These are phyloP conservation scores for Emmelina monodactyla DNA, from an alignment of 2,888 invertebrate species.

Conservation along the genomic window DNA sequence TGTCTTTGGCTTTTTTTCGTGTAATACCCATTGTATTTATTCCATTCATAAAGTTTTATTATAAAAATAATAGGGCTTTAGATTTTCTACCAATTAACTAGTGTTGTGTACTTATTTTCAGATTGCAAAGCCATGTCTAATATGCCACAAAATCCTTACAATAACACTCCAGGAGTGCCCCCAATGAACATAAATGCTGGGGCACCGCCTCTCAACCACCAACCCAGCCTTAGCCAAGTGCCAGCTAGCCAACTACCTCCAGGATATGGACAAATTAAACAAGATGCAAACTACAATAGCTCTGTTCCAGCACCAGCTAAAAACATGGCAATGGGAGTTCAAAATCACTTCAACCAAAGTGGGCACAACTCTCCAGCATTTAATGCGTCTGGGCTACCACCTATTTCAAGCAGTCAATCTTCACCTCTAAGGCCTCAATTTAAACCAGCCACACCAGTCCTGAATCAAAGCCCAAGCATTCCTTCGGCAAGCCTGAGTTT, in stretches of 20 bases:
- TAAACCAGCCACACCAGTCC: conserved; percentile 17
- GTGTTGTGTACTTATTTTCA: conserved; percentile 27
- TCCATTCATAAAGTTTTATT: not conserved
- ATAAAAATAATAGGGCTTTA: too few relatives aligned
- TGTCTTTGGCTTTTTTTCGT: conserved; percentile 23
- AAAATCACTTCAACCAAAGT: conserved; percentile 41
- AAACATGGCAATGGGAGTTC: conserved; percentile 9
- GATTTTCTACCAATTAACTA: too few relatives aligned
- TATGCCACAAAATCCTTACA: conserved; percentile 49
- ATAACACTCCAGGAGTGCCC: conserved; percentile 32
- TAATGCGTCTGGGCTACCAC: conserved; percentile 39
- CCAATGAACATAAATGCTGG: conserved; percentile 33
- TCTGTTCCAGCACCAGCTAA: conserved; percentile 24
- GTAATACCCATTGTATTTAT: conserved; percentile 7
- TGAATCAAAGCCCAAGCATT: conserved; percentile 24
- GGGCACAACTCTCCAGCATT: conserved; percentile 52
- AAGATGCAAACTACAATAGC: conserved; percentile 48
- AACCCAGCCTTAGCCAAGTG: conserved; percentile 33
- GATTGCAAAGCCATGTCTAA: conserved; percentile 57
- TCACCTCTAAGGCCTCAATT: conserved; percentile 18
- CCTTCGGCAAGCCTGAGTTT: conserved; percentile 29
- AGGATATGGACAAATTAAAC: conserved; percentile 33
- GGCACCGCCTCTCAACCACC: conserved; percentile 27
- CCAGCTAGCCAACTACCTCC: conserved; percentile 39
- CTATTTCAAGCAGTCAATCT: conserved; percentile 17